Base-by-base conservation (phyloP, 2,888 invertebrate genomes). In the Cephus pygmeus region DNA sequence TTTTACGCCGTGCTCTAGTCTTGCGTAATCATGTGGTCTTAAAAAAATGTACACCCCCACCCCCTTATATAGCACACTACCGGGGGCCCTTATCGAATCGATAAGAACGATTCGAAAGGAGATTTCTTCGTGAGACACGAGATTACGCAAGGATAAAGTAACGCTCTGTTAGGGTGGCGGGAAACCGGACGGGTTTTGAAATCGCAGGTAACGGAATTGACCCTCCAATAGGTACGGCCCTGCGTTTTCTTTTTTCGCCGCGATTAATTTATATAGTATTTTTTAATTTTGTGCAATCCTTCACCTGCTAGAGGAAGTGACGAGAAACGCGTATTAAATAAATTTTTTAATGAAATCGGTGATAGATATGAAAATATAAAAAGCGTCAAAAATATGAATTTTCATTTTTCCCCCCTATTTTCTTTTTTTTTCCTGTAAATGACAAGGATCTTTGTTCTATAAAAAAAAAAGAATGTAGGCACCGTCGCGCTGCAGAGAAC, bases 401-500 rank as follows among this genome's bases (percentile, higher is more conserved):
- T 23, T 6, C 1, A 23, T 23, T 56, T 23, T 23, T 23, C 9
- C 9, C 9, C 40, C 23, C 23, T 56, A 23, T 15, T 23, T 56
- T 56, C 56, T 56, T 56, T 56, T 9, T 15, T 23, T 56, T 23
- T 23, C 4, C 9, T 6, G 6, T 23, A 23, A 40, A 23, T 56
- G 56, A 23, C 2, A 23, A 6, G 0, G 6, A 15, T 23, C 9
- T 56, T 56, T 23, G 9, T 56, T 56, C 1, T 23, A 2, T 2
- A 23, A 23, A 15, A 56, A 15, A 56, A 23, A 56, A 40, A 40
- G 23, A 56, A 23, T 56, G 6, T 56, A 2, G 56, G 23, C 23
- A 56, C 23, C 56, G 56, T 71, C 71, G 12, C 34, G 75, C 76
- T 75, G 81, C 75, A 79, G 81, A 81, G 86, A 87, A 85, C 84